Percentiles rank a stretch among this genome's conserved stretches.
phyloP scores from a whole-genome alignment of 2,888 invertebrate species.

The Pseudolycoriella hygida region DNA sequence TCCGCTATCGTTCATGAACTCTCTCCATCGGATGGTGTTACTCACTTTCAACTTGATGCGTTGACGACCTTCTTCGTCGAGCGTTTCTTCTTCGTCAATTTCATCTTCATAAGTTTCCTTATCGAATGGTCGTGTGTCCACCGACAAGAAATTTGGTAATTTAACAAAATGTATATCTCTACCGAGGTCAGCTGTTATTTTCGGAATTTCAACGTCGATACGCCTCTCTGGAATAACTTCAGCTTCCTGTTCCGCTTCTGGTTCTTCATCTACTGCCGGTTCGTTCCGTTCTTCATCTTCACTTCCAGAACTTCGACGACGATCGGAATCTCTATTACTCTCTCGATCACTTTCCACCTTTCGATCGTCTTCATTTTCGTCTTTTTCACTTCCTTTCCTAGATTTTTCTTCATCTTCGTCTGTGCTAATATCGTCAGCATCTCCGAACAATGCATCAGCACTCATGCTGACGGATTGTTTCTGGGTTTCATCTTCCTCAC shows the following conservation, averaged over 20 bases:
- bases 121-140: conserved; percentile 94
- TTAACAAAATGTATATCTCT: conserved; percentile 90
- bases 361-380: conserved; percentile 21
- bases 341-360: conserved; percentile 18
- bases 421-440: conserved; percentile 7
- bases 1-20: conserved; percentile 62
- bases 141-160: conserved; percentile 93
- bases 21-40: conserved; percentile 93
- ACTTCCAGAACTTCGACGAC: conserved; percentile 13
- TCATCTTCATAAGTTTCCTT: conserved; percentile 92
- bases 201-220: conserved; percentile 93
- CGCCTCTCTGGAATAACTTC: conserved; percentile 80
- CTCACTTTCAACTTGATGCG: conserved; percentile 84
- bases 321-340: conserved; percentile 19
- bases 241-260: conserved; percentile 51
- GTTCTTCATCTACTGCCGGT: conserved; percentile 13
- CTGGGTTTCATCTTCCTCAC: conserved; percentile 34
- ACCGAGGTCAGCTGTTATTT: conserved; percentile 83
- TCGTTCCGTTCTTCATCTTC: conserved; percentile 14
- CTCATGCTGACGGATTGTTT: conserved; percentile 58
- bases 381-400: conserved; percentile 21
- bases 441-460: conserved; percentile 43
- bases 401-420: conserved; percentile 19
- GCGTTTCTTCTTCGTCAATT: conserved; percentile 92
- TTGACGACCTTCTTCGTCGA: conserved; percentile 89